Evolutionary conservation across 2,797 vertebrate species (phyloP).

Genomic region (Hyperoplus lanceolatus): DNA sequence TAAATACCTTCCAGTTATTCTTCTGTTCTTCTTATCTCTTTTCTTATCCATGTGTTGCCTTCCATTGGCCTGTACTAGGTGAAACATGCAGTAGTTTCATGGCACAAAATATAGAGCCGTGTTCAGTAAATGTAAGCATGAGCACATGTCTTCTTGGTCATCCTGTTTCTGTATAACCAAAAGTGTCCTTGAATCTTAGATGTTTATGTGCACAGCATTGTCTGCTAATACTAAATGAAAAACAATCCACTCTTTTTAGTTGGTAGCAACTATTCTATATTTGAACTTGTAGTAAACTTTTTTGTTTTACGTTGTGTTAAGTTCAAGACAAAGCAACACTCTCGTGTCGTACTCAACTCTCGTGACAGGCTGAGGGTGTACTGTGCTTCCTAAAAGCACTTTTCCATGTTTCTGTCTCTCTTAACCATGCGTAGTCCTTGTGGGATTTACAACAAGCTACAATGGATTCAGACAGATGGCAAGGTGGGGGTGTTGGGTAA

Average conservation of each 20-base stretch:
- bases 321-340: slow-evolving; percentile 54
- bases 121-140: not conserved
- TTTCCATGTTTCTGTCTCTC: slow-evolving; percentile 78
- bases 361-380: slow-evolving; percentile 66
- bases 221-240: slow-evolving; percentile 17
- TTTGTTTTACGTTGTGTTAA: slow-evolving; percentile 30
- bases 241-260: slow-evolving; percentile 15
- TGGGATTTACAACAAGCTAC: slow-evolving; percentile 75
- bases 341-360: slow-evolving; percentile 53
- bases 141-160: slow-evolving; percentile 7
- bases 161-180: slow-evolving; percentile 14
- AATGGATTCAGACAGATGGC: slow-evolving; percentile 82
- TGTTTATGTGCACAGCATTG: slow-evolving; percentile 16
- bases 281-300: slow-evolving; percentile 62
- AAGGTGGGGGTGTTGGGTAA: slow-evolving; percentile 76
- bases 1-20: slow-evolving; percentile 52
- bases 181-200: not conserved
- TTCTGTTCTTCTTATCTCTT: slow-evolving; percentile 4
- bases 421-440: slow-evolving; percentile 54
- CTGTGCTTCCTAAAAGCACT: slow-evolving; percentile 76
- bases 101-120: not conserved
- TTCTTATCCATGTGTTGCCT: not conserved
- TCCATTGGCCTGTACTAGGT: not conserved
- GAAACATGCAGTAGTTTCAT: not conserved
- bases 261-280: slow-evolving; percentile 41